These are phyloP conservation scores for Sturmia bella DNA, from an alignment of 2,888 invertebrate species.

Conservation along the genomic window DNA sequence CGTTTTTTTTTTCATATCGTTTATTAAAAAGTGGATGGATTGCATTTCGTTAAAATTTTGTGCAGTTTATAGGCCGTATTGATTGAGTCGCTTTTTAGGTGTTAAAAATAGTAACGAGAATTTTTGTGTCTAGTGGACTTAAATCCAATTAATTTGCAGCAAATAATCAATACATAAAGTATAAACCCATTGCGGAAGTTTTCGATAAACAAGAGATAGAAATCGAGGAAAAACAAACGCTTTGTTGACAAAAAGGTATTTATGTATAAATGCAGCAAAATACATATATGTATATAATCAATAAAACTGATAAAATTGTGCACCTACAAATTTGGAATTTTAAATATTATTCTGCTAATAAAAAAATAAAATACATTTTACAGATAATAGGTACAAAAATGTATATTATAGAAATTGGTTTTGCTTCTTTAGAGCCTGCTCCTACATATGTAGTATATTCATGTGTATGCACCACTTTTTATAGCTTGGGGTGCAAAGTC, in stretches of 20 bases:
- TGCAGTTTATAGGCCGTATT: constrained; percentile 29
- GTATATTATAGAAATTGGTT: no score
- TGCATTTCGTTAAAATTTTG: constrained; percentile 32
- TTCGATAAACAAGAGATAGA: background rate
- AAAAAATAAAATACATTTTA: no score
- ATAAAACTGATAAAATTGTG: no score
- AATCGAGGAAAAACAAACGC: constrained; percentile 1
- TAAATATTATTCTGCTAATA: no score
- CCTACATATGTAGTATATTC: background rate
- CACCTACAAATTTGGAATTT: no score
- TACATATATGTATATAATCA: background rate
- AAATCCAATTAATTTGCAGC: constrained; percentile 24
- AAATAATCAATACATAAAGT: constrained; percentile 31
- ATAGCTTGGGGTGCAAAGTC: constrained; percentile 59
- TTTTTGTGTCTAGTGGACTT: constrained; percentile 11
- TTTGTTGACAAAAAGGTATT: background rate
- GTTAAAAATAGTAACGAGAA: constrained; percentile 13
- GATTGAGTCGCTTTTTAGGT: background rate
- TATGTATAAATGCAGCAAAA: background rate
- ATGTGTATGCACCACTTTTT: background rate
- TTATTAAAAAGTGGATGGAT: constrained; percentile 27
- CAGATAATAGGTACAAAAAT: no score
- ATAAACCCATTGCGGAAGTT: background rate
- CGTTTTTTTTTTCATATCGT: constrained; percentile 14
- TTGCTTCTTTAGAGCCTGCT: background rate